Evolutionary conservation across 1,140 invertebrate genomes (phyloP), one percentile per base, ranked within the genome.

Genomic region (Bombus pascuorum): DNA sequence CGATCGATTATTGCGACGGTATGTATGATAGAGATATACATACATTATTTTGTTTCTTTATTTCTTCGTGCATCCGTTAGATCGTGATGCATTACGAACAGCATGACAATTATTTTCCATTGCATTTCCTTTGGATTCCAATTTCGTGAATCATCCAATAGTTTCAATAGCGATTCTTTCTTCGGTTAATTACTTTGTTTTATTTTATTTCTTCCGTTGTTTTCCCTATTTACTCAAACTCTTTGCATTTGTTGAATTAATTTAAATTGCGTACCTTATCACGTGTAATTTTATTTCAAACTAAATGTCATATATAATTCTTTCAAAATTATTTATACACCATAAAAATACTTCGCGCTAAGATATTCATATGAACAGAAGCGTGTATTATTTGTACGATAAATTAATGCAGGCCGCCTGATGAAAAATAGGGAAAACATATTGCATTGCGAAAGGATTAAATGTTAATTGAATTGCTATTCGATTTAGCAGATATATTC

Each of bases 1-100:
- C 44, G 42, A 80, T 85, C 37, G 53, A 72, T 85, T 85, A 85
- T 72, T 85, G 76, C 76, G 66, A 72, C 53, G 53, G 79, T 84
- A 77, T 79, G 66, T 78, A 79, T 62, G 47, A 80, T 44, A 59
- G 53, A 47, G 76, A 85, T 68, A 65, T 65, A 74, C 32, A 18
- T n/a, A n/a, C 28, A 53, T 53, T 37, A 34, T 66, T 79, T 13
- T 32, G 28, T 47, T 80, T n/a, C 13, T 47, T 34, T 62, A 34
- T 78, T 68, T 71, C 2, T 39, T 37, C 73, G 37, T 34, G 73
- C 39, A 68, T 57, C 25, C 53, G 12, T 42, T 53, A 66, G 10
- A 65, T 65, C 42, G 34, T n/a, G 10, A 77, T 62, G 57, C 34
- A 42, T 65, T 37, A 25, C 75, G 65, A 76, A 68, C 37, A 77